Percentiles rank a stretch among this genome's conserved stretches.
Evolutionary conservation across 2,888 invertebrate species (phyloP).

Genomic region (Steinernema hermaphroditum): DNA sequence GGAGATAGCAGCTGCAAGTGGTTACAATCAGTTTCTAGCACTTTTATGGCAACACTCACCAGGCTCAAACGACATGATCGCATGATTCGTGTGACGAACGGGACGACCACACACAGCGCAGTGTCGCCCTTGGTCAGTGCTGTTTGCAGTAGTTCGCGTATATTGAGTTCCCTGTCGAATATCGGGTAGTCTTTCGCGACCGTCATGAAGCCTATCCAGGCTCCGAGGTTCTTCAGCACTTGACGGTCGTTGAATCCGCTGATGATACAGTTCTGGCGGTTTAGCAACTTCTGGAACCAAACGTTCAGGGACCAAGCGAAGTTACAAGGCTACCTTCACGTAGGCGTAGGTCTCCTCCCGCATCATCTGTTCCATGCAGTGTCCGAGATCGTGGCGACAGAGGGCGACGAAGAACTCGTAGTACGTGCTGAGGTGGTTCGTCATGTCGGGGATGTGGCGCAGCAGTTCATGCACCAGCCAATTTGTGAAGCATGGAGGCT

Average conservation of each 20-base stretch:
- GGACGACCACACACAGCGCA: not conserved
- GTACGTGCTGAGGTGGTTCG: not conserved
- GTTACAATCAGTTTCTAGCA: not conserved
- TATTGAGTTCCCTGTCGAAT: not conserved
- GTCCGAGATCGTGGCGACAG: not conserved
- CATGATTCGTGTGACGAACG: not conserved
- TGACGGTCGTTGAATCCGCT: not conserved
- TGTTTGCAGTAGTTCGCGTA: not conserved
- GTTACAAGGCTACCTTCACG: not conserved
- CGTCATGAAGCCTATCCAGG: conserved; percentile 1
- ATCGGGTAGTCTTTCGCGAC: not conserved
- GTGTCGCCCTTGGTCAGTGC: not conserved
- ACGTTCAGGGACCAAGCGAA: not conserved
- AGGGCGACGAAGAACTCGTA: not conserved
- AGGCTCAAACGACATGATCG: not conserved
- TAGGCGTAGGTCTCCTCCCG: not conserved
- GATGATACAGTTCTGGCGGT: not conserved
- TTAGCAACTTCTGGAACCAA: not conserved
- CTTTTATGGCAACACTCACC: not conserved
- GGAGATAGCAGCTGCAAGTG: not conserved
- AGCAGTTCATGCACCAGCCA: not conserved
- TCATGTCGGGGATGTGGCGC: not conserved
- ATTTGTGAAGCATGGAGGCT: not conserved
- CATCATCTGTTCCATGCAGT: not conserved
- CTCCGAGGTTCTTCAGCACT: not conserved